Evolutionary conservation across 1,140 invertebrate species (phyloP).

Genomic region (Aethina tumida): DNA sequence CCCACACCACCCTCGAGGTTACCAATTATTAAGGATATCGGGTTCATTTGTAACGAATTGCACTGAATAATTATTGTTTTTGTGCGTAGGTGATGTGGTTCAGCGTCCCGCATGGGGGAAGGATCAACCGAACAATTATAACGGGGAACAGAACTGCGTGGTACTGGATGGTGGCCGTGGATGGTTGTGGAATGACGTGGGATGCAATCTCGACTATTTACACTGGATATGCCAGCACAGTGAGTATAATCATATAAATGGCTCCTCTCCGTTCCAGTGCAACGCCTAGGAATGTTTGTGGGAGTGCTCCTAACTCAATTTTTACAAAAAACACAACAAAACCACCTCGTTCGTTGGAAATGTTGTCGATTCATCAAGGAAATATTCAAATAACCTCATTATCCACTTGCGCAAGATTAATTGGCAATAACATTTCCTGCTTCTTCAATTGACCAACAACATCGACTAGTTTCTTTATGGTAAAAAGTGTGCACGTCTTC

Average conservation of each 20-base stretch:
- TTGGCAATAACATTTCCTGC: too few relatives aligned
- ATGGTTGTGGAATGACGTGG: slow-evolving; percentile 93
- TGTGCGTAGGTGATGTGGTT: slow-evolving; percentile 57
- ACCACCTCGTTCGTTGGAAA: too few relatives aligned
- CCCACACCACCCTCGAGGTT: too few relatives aligned
- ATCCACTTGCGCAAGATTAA: too few relatives aligned
- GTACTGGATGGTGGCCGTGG: slow-evolving; percentile 79
- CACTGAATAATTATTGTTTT: slow-evolving; percentile 13
- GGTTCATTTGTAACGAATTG: too few relatives aligned
- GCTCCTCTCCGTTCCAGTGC: not conserved
- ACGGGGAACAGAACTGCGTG: slow-evolving; percentile 88
- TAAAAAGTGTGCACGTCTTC: too few relatives aligned
- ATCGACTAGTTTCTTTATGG: too few relatives aligned
- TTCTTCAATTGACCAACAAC: too few relatives aligned
- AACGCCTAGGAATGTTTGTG: not conserved
- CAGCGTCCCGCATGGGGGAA: slow-evolving; percentile 78
- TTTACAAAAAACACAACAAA: not conserved
- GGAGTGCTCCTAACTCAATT: not conserved
- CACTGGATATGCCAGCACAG: slow-evolving; percentile 89
- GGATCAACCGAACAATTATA: slow-evolving; percentile 92
- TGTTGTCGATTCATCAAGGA: too few relatives aligned
- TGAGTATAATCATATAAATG: slow-evolving; percentile 41
- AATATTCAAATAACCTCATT: too few relatives aligned
- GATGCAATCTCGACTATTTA: slow-evolving; percentile 83
- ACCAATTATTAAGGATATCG: too few relatives aligned